Evolutionary conservation across 2,888 invertebrate species (phyloP), one percentile per base, ranked within the genome.

Genomic region (Spisula subtruncata): DNA sequence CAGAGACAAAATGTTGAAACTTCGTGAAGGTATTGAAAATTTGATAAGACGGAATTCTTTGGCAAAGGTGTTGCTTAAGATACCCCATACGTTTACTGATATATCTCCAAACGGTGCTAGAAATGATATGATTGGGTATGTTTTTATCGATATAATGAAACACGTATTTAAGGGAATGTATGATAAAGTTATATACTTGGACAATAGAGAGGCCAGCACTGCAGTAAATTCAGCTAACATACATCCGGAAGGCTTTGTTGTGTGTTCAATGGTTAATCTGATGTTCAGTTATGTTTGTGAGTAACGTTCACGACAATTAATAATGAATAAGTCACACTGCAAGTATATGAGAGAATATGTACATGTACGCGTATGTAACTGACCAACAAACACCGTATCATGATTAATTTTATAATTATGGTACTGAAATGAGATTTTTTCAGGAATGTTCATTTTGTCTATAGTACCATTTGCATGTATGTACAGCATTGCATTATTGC

Each of bases 261-360:
- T 87, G 2, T 48, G 14, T 0, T 71, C 35, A 48, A 87, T 87
- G 87, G 83, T 87, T 1, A 71, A 83, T 32, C 87, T 83, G 54
- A 87, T 87, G 87, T 54, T 87, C 8, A 35, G 75, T 12, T 87
- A 87, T 82, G 48, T 86, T 14, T 86, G 86, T 54, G 35, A 35
- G 16, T 81, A 41, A 81, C 20, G 56, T 41, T 41, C 41, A 41
- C 41, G 41, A 41, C 41, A 2, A 8, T 41, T 41, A 8, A 5
- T 41, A 5, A 5, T 41, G 41, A 5, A 2, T 41, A 8, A 41
- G 41, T 41, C 8, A 8, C 41, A 8, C 2, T 41, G n/a, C n/a
- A n/a, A n/a, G n/a, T n/a, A n/a, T n/a, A n/a, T n/a, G n/a, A n/a
- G n/a, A n/a, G n/a, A n/a, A n/a, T n/a, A n/a, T n/a, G n/a, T n/a